Evolutionary conservation across 1,140 invertebrate genomes (phyloP), one percentile per base, ranked within the genome.

Genomic region (Papilio glaucus): DNA sequence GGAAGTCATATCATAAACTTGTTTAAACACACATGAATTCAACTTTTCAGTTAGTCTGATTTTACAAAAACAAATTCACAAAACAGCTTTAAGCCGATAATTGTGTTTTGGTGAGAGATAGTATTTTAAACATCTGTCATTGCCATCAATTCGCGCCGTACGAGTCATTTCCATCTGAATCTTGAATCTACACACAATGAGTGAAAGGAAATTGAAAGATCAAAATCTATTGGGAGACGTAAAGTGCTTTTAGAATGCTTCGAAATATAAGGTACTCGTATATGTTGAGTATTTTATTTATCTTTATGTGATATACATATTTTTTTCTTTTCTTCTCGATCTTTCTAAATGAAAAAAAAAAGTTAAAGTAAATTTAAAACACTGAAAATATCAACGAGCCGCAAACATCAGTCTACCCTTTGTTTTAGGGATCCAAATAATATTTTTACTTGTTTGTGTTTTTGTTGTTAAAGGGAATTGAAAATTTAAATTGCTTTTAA

Each of bases 151-250:
- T 41, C 13, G 1, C 39, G 10, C 12, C 45, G 5, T 12, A 12
- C 21, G 21, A 24, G 12, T 37, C 9, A 41, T 65, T 65, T 65
- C 62, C 15, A 65, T 41, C n/a, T 65, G 15, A 65, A 41, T 18
- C 15, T 39, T 21, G 15, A 65, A 65, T 65, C 4, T 38, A 33
- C 15, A 38, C n/a, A 18, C 62, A 38, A 39, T 37, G 15, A 65
- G 9, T 65, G 37, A 65, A 65, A 65, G 62, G 62, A 65, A 65
- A 65, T 65, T 65, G 37, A 65, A 65, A 65, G 62, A 65, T 65
- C 62, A 39, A 65, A 18, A 65, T 65, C 62, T 41, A 38, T 65
- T 21, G 7, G 1, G 37, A 65, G 37, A 24, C 15, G 62, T 3
- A 15, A 39, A 65, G 37, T 24, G 37, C 2, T 65, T 21, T 65